Evolutionary conservation across 2,797 vertebrate genomes (phyloP).

Genomic region (Falco naumanni): DNA sequence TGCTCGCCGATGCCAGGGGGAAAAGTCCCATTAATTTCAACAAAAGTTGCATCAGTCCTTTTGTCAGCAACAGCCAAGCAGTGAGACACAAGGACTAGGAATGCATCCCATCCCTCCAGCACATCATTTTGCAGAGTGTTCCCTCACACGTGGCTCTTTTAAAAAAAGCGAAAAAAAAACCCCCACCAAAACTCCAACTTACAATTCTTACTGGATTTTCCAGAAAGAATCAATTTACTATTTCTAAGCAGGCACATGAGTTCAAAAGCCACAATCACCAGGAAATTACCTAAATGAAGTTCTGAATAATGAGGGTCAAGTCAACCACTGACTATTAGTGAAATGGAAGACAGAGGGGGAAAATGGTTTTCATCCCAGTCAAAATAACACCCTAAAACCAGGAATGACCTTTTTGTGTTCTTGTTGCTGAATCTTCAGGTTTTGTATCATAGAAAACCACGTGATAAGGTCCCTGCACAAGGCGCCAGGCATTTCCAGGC

Average conservation of each 20-base stretch:
- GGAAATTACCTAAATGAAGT: neutral
- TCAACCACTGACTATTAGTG: neutral
- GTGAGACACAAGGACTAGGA: neutral
- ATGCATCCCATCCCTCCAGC: neutral
- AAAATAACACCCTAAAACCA: neutral
- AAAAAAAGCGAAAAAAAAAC: neutral
- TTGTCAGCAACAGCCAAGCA: neutral
- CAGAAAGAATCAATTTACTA: neutral
- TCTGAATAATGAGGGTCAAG: neutral
- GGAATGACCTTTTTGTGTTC: neutral
- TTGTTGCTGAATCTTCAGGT: neutral
- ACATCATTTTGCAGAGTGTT: neutral
- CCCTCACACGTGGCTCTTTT: accelerated
- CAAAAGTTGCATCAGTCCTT: neutral
- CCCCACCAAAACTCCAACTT: too few relatives aligned
- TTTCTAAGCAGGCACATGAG: neutral
- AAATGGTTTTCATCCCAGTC: neutral
- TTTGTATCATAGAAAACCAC: neutral
- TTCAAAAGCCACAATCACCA: neutral
- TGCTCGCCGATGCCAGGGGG: accelerated
- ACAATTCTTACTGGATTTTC: neutral
- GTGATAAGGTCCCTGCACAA: neutral
- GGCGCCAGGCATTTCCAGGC: conserved; percentile 41
- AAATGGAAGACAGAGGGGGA: neutral
- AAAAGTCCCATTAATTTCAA: neutral